Conservation (phyloP, 2,888 invertebrate genomes). For the Trissolcus japonicus region DNA sequence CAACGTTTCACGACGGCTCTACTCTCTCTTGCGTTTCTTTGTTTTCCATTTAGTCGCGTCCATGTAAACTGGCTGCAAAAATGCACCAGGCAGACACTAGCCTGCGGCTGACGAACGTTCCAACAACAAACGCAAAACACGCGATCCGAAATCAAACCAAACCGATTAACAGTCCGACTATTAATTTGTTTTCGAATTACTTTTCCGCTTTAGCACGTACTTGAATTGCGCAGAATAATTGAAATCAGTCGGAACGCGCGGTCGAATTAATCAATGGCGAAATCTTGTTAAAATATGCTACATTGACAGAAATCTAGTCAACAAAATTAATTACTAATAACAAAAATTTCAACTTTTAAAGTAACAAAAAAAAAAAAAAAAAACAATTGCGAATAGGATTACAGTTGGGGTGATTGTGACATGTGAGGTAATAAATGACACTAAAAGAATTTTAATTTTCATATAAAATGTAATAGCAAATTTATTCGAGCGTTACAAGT, state of each 20-base stretch:
- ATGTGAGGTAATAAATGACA: too few relatives aligned
- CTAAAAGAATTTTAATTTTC: too few relatives aligned
- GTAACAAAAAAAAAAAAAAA: too few relatives aligned
- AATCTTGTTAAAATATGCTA: too few relatives aligned
- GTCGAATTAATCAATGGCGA: slow-evolving; percentile 5
- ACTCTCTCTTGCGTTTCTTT: slow-evolving; percentile 61
- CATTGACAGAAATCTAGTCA: too few relatives aligned
- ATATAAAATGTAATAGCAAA: too few relatives aligned
- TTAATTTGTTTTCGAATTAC: slow-evolving; percentile 62
- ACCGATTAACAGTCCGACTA: slow-evolving; percentile 66
- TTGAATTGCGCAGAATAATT: background rate
- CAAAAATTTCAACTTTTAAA: too few relatives aligned
- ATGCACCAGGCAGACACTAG: slow-evolving; percentile 60
- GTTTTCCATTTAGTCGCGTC: slow-evolving; percentile 65
- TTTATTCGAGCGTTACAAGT: too few relatives aligned
- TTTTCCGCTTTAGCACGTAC: slow-evolving; percentile 55
- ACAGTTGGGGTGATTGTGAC: too few relatives aligned
- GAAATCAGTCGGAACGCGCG: background rate
- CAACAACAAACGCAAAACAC: slow-evolving; percentile 66
- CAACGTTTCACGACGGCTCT: slow-evolving; percentile 54
- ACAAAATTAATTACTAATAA: too few relatives aligned
- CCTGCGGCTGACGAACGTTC: slow-evolving; percentile 70
- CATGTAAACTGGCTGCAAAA: slow-evolving; percentile 69
- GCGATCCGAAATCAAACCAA: slow-evolving; percentile 68
- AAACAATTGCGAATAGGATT: background rate